Percentiles rank a stretch among this genome's conserved stretches.
Evolutionary conservation across 1,140 invertebrate genomes (phyloP).

Genomic region (Meloidogyne floridensis): DNA sequence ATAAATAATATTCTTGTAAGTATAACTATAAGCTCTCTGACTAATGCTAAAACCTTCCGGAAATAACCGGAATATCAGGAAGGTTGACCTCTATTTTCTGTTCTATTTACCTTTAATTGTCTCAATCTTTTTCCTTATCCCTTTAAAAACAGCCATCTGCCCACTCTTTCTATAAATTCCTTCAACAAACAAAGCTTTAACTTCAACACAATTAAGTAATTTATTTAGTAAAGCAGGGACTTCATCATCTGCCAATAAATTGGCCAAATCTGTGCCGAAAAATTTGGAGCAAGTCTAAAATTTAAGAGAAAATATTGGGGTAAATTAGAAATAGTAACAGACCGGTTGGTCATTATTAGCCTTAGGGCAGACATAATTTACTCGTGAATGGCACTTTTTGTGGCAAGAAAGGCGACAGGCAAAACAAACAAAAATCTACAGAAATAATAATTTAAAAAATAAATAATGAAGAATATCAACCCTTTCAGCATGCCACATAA

Average conservation of each 20-base stretch:
- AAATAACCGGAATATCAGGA: too few species aligned
- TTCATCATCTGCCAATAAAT: conserved; percentile 73
- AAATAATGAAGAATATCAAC: conserved; percentile 1
- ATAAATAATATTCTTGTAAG: too few species aligned
- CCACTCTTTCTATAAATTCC: conserved; percentile 91
- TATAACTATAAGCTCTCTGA: too few species aligned
- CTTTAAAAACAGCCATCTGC: conserved; percentile 50
- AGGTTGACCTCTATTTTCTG: neutral
- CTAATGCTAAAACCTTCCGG: too few species aligned
- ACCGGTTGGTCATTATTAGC: conserved; percentile 50
- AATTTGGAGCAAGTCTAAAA: conserved; percentile 68
- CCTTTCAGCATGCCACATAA: conserved; percentile 88
- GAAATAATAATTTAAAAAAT: conserved; percentile 10
- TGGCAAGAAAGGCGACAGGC: conserved; percentile 90
- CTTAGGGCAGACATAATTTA: conserved; percentile 69
- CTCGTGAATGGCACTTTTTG: conserved; percentile 84
- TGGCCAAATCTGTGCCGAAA: conserved; percentile 77
- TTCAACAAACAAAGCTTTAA: conserved; percentile 85
- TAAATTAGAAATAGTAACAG: conserved; percentile 29
- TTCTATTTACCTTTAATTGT: conserved; percentile 36
- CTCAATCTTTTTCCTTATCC: conserved; percentile 55
- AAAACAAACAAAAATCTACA: conserved; percentile 78
- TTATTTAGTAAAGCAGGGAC: conserved; percentile 82
- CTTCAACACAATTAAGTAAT: conserved; percentile 82
- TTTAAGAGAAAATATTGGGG: neutral